Evolutionary conservation across 2,797 vertebrate genomes (phyloP), one percentile per base, ranked within the genome.

Genomic region (Hydrocynus forskahlii): DNA sequence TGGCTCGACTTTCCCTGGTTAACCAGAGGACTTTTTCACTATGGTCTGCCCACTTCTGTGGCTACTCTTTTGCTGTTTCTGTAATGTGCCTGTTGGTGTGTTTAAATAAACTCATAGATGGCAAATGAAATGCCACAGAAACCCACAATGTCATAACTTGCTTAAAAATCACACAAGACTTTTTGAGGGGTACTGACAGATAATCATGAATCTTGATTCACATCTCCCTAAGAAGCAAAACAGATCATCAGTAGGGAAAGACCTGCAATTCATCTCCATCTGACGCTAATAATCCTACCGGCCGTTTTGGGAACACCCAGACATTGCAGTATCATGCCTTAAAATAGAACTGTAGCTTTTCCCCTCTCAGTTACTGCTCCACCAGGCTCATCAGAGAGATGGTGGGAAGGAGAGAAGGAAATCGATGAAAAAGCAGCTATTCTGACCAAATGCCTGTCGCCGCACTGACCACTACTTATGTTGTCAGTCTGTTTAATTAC

Each of bases 321-420:
- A 90, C 89, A 83, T 87, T 94, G 92, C 90, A 89, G 91, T 80
- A 89, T 83, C 81, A 77, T 67, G 25, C 84, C 89, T 93, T 92
- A 92, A 94, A 91, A 92, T 94, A 94, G 83, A 84, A 38, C 21
- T 19, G 88, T 50, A 84, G 86, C 84, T 74, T 68, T 40, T 64
- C 35, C 48, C 35, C 25, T 10, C 60, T 67, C 23, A n/a, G 38
- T 67, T 50, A 52, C 64, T 55, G n/a, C 55, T 80, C 14, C 76
- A 54, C 43, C 21, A 9, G 19, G 25, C 66, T 76, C 50, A 60
- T 78, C 69, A 63, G n/a, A 52, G 59, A 70, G 19, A 71, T 6
- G 21, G 68, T 55, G 9, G 7, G 40, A 57, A 35, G 63, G 21
- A 40, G 64, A 63, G 64, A 74, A 2, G 66, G 8, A 19, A 68